Base-by-base conservation (phyloP, 2,797 vertebrate species). In the Syngnathus rostellatus region DNA sequence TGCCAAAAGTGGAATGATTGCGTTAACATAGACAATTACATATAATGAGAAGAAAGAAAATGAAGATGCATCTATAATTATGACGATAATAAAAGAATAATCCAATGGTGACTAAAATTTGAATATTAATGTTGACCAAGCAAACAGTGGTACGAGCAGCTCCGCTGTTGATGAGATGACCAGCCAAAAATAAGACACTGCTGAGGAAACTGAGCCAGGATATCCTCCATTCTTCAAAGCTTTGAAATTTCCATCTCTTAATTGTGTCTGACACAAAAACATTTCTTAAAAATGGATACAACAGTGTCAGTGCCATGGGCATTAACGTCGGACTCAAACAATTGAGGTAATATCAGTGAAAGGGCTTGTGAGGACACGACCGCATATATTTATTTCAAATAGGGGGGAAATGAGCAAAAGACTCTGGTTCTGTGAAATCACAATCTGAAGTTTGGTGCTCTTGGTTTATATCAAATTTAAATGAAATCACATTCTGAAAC, bases 41-140 rank as follows among this genome's bases (percentile, higher is more conserved):
- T 48, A 69, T n/a, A 48, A 67, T 50, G 59, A 61, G 68, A 65
- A 60, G 50, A 66, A 41, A 59, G 66, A n/a, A 72, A 43, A 61
- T 9, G 8, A 21, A 41, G 43, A 43, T 14, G 2, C 17, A 23
- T 61, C 6, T 16, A 2, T 37, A 31, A 54, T 23, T 17, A 38
- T 57, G 14, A 14, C 45, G 41, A 45, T 14, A 16, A 45, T 23
- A 12, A 61, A 61, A 2, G 40, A 40, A 43, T 2, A 21, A 17
- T 23, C 10, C 39, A 43, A 45, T n/a, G 14, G 60, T 12, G 60
- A 23, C 59, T 23, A 16, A 62, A 2, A 25, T 6, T 16, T 16
- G 25, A 41, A 61, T 31, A 9, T 8, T 51, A 51, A 51, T 25
- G 21, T 54, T 54, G 60, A 45, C 21, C 40, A 23, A 45, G 40